Evolutionary conservation across 1,140 invertebrate species (phyloP), one percentile per base, ranked within the genome.

Genomic region (Sarcophaga peregrina): DNA sequence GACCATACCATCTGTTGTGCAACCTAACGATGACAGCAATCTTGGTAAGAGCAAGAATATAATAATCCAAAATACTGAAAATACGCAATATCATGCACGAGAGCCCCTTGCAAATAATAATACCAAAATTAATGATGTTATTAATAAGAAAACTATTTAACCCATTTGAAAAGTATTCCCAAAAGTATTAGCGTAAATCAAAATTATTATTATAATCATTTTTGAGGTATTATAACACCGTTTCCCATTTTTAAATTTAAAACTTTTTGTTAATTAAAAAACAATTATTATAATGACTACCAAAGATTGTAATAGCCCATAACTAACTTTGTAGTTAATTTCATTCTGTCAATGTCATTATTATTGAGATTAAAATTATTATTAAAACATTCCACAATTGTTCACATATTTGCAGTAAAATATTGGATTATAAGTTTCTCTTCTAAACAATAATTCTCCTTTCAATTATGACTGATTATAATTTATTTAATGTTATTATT

Each of bases 141-240:
- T n/a, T 25, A 25, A 7, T 20, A 68, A 68, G 62, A 68, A 68
- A 68, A 25, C 62, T 2, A 20, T 68, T 68, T 68, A 20, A 68
- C 5, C 0, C 6, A 68, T n/a, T n/a, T n/a, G n/a, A n/a, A n/a
- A n/a, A n/a, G n/a, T n/a, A 68, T 68, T 25, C 5, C 7, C 17
- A 68, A 68, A 17, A 20, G 54, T 9, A 68, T 20, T 58, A 68
- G 62, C 62, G 62, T 20, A 68, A 68, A 68, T 68, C 62, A 68
- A 68, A 68, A 68, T 25, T 15, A 68, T 20, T 68, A 68, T 17
- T 20, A 3, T 15, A 15, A 20, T 68, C 17, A 17, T 20, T 25
- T 25, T 25, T 4, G 8, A 68, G 20, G 8, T 68, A 68, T 68
- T 68, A 68, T 68, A n/a, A 58, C 10, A 68, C 62, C 17, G 62